A percentile compares a stretch with the other conserved stretches of the same genome.
These are phyloP conservation scores for Muschampia plurimacula DNA, from an alignment of 2,888 invertebrate genomes.

Conservation along the genomic window DNA sequence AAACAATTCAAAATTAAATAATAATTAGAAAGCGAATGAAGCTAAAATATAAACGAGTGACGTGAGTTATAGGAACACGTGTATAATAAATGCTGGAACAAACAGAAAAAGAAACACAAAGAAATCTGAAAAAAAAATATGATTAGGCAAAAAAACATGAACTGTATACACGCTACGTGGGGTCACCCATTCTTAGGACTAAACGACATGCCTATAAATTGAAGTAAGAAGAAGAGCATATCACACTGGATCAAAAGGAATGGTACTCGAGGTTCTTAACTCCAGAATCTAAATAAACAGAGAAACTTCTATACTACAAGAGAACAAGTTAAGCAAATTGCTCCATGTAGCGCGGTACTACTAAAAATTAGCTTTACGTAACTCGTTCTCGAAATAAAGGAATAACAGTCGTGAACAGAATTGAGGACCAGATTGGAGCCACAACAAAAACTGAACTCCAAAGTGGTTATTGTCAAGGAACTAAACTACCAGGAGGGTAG, in stretches of 20 bases:
- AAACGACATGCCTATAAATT: slow-evolving; percentile 62
- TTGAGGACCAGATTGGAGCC: slow-evolving; percentile 27
- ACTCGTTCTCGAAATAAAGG: slow-evolving; percentile 56
- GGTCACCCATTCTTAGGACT: slow-evolving; percentile 56
- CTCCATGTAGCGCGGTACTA: slow-evolving; percentile 43
- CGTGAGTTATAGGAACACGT: slow-evolving; percentile 9
- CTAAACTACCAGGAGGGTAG: slow-evolving; percentile 77
- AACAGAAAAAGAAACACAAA: background rate
- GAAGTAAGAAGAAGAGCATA: slow-evolving; percentile 59
- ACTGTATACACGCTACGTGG: slow-evolving; percentile 50
- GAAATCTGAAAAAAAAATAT: slow-evolving; percentile 16
- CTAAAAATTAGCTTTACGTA: slow-evolving; percentile 47
- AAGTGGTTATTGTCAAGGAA: slow-evolving; percentile 50
- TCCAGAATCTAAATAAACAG: slow-evolving; percentile 62
- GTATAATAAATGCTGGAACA: slow-evolving; percentile 23
- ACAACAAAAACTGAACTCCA: slow-evolving; percentile 52
- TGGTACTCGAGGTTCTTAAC: slow-evolving; percentile 56
- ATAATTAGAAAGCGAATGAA: slow-evolving; percentile 26
- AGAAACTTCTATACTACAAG: slow-evolving; percentile 63
- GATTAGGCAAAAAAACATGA: slow-evolving; percentile 16
- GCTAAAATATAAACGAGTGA: slow-evolving; percentile 25
- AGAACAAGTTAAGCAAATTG: slow-evolving; percentile 62
- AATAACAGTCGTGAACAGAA: slow-evolving; percentile 18
- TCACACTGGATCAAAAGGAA: slow-evolving; percentile 61
- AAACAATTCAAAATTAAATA: slow-evolving; percentile 3